phyloP scores from a whole-genome alignment of 2,113 vertebrate species.

The Syngnathus typhle region DNA sequence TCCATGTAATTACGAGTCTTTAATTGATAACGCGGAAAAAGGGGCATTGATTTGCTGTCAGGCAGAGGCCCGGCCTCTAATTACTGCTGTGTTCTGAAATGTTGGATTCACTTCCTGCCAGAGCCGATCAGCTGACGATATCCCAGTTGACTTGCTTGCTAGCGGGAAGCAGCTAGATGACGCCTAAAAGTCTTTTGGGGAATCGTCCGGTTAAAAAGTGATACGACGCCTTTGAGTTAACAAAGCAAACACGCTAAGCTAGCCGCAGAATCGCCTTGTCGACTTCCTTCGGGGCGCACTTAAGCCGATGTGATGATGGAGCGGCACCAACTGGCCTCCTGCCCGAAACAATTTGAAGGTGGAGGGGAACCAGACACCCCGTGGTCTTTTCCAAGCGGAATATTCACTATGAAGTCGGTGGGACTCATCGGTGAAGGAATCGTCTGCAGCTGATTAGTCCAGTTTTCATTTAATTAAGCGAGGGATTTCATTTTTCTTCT shows the following conservation, averaged over 20 bases:
- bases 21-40: constrained; percentile 78
- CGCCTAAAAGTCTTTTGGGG: neutral
- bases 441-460: neutral
- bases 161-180: neutral
- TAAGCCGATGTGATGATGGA: constrained; percentile 47
- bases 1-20: constrained; percentile 74
- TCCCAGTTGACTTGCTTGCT: constrained; percentile 39
- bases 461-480: neutral
- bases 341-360: constrained; percentile 1
- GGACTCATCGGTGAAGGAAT: neutral
- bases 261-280: constrained; percentile 26
- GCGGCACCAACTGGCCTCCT: constrained; percentile 38
- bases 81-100: constrained; percentile 68
- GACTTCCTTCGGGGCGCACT: constrained; percentile 29
- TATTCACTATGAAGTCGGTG: neutral
- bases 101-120: constrained; percentile 57
- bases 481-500: neutral
- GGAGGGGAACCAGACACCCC: neutral
- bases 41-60: constrained; percentile 73
- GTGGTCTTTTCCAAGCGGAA: neutral
- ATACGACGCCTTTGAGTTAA: neutral
- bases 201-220: neutral
- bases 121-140: constrained; percentile 21
- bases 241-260: neutral
- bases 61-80: constrained; percentile 55